Evolutionary conservation across 2,888 invertebrate genomes (phyloP).

Genomic region (Baronia brevicornis): DNA sequence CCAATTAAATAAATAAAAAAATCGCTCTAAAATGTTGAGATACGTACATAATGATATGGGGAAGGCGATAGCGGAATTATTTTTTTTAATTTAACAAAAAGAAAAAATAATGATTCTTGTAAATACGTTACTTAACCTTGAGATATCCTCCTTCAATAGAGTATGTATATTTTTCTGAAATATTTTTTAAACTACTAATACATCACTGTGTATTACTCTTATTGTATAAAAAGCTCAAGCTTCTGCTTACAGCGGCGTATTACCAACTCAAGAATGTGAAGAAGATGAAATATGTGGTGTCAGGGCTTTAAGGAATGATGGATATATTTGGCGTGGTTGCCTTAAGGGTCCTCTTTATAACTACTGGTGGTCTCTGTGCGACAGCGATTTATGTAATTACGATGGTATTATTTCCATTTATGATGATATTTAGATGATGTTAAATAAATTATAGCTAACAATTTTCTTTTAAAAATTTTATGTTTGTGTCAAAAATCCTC

Average conservation of each 20-base stretch:
- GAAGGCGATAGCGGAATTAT: too few relatives aligned
- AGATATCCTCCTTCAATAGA: too few relatives aligned
- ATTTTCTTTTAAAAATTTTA: neutral
- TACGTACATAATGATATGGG: too few relatives aligned
- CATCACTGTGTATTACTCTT: neutral
- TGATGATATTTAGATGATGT: slow-evolving; percentile 24
- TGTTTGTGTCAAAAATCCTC: too few relatives aligned
- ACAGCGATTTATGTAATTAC: slow-evolving; percentile 46
- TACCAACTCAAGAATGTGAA: slow-evolving; percentile 40
- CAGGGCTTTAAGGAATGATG: slow-evolving; percentile 37
- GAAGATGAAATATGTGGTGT: slow-evolving; percentile 50
- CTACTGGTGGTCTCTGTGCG: slow-evolving; percentile 50
- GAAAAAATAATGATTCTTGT: too few relatives aligned
- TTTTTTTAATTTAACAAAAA: too few relatives aligned
- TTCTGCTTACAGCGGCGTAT: slow-evolving; percentile 32
- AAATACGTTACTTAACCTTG: too few relatives aligned
- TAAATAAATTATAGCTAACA: neutral
- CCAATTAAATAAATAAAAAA: too few relatives aligned
- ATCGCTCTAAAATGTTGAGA: too few relatives aligned
- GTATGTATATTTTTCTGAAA: too few relatives aligned
- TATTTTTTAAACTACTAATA: too few relatives aligned
- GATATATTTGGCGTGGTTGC: slow-evolving; percentile 59
- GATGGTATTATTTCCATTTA: slow-evolving; percentile 38
- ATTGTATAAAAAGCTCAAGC: slow-evolving; percentile 1
- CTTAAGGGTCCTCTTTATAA: slow-evolving; percentile 45